Evolutionary conservation across 2,888 invertebrate species (phyloP), one percentile per base, ranked within the genome.

Genomic region (Calameuta pallipes): DNA sequence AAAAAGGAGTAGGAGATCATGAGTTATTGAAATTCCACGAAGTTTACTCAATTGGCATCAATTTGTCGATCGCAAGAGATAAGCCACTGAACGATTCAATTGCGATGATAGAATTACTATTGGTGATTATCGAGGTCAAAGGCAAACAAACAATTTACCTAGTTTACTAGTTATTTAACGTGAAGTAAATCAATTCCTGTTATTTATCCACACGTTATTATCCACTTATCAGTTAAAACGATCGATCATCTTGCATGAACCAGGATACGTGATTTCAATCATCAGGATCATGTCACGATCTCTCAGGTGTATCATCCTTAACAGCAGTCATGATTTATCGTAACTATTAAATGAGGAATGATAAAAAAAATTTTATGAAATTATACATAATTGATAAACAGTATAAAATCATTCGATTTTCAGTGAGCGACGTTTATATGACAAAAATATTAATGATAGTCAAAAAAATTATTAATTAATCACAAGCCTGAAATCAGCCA

Each of bases 171-270:
- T 69, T 30, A 77, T 36, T 35, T 73, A 37, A 70, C 35, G 74
- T 77, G 71, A 75, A 71, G 73, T 33, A 68, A 80, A 75, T 76
- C 74, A 75, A 15, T 56, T 56, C 3, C 56, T 56, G 1, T 56
- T 9, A 56, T 23, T 56, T 9, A 56, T 56, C 9, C 23, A 56
- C 56, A 2, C 56, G 23, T 23, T 15, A 23, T 23, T 2, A 56
- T 56, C 9, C 56, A 23, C 2, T 56, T 56, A 56, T 56, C 56
- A 56, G 23, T 9, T 23, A 23, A 56, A 23, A 56, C 9, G 78
- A 83, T 84, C 80, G 81, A 84, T 84, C 83, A 84, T 84, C 82
- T 84, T 78, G 80, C 80, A 75, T 31, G 73, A 75, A 76, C 80
- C 83, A 83, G 82, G 83, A 83, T 83, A 79, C 78, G 69, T 75